Percentiles rank a stretch among this genome's conserved stretches.
Conservation (phyloP, 2,797 vertebrate species). For the Margarornis squamiger region DNA sequence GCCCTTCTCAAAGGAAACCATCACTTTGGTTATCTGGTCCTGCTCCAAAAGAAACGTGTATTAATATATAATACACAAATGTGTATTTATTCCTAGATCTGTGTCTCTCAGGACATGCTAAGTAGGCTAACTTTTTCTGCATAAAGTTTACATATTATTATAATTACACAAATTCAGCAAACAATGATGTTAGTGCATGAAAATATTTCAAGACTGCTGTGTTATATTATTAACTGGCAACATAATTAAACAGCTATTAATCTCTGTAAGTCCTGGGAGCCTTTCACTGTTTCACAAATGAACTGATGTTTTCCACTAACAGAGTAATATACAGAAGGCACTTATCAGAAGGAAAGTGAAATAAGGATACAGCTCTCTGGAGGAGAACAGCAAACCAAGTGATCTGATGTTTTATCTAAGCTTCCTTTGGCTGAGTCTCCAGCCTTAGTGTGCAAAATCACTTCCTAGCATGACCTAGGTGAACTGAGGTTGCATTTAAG, state of each 20-base stretch:
- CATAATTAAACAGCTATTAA: not conserved
- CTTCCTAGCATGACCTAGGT: not conserved
- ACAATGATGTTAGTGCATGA: fast-evolving
- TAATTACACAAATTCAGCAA: not conserved
- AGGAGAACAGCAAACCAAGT: not conserved
- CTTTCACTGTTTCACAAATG: not conserved
- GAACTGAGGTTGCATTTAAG: not conserved
- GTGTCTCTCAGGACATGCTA: not conserved
- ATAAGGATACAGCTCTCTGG: not conserved
- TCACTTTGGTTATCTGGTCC: not conserved
- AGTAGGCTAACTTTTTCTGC: fast-evolving
- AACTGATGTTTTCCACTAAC: not conserved
- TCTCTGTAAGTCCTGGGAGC: not conserved
- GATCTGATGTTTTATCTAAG: not conserved
- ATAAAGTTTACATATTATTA: not conserved
- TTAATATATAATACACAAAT: not conserved
- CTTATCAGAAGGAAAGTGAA: not conserved
- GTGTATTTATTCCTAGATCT: not conserved
- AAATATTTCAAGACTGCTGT: not conserved
- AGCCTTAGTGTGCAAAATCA: not conserved
- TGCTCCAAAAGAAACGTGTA: not conserved
- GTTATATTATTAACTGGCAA: not conserved
- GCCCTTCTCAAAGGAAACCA: not conserved
- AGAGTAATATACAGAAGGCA: not conserved
- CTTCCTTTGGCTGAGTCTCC: not conserved